Evolutionary conservation across 2,113 vertebrate genomes (phyloP), one percentile per base, ranked within the genome.

Genomic region (Anarhynchus alexandrinus): DNA sequence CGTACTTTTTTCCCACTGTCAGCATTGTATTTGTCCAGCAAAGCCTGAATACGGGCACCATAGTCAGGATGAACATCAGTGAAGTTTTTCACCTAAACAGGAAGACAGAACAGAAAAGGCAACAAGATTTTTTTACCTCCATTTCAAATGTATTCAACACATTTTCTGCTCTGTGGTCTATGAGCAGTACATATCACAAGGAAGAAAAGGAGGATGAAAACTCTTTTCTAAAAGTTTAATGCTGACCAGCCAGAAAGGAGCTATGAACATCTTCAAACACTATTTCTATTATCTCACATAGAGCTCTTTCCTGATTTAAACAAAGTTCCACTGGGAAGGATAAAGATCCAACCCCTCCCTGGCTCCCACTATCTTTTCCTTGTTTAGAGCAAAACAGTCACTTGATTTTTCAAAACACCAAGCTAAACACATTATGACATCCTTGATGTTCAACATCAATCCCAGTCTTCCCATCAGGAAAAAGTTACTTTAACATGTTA

Each of bases 51-150:
- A 23, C 94, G 58, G 67, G 97, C 98, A 57, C 98, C 99, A 19
- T 99, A 99, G 21, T 98, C 98, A 70, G 98, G 97, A 94, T 99
- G 98, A 82, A 99, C 98, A 11, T 98, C 98, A 80, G 89, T 98
- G 96, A 99, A 98, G 90, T 98, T 98, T 94, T 99, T 99, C 54
- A 99, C 98, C 99, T 99, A 90, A 57, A 94, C 29, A 55, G 25
- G 51, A 94, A 82, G 10, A 12, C 15, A 85, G 76, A 86, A 30
- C 42, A 64, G 59, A 30, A 36, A n/a, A 71, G 11, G 5, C 34
- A 82, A 30, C 1, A 19, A 22, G 22, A 34, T 16, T 19, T 64
- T 87, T 45, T 47, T 5, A 9, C 45, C 47, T 84, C 34, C 9
- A 36, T 15, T 71, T 62, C 40, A 29, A 40, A 66, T 21, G 3